A percentile compares a stretch with the other conserved stretches of the same genome.
These are phyloP conservation scores for Sturmia bella DNA, from an alignment of 2,888 invertebrate genomes.

Conservation along the genomic window DNA sequence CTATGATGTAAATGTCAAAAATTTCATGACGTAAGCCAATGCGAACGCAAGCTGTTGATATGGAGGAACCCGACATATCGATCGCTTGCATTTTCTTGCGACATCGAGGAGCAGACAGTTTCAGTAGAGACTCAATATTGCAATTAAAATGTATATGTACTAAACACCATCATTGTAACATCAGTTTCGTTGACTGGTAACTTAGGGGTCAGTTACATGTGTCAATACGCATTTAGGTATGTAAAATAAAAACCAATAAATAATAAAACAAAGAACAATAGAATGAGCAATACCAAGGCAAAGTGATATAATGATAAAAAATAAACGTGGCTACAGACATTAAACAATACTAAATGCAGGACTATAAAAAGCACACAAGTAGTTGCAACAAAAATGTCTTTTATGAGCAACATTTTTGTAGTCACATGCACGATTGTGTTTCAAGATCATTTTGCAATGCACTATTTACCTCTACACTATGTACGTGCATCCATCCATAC, in stretches of 20 bases:
- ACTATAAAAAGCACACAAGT: conserved; percentile 51
- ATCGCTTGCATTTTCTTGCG: too few relatives aligned
- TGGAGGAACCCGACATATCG: too few relatives aligned
- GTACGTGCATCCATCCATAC: conserved; percentile 3
- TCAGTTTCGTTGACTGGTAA: too few relatives aligned
- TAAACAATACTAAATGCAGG: conserved; percentile 27
- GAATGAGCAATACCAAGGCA: conserved; percentile 28
- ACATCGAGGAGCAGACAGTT: too few relatives aligned
- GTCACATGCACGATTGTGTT: not conserved
- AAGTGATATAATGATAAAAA: conserved; percentile 10
- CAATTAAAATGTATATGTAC: too few relatives aligned
- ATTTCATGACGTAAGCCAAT: too few relatives aligned
- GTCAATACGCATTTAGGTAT: conserved; percentile 26
- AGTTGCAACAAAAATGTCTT: conserved; percentile 29
- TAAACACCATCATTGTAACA: too few relatives aligned
- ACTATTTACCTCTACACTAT: too few relatives aligned
- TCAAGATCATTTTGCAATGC: not conserved
- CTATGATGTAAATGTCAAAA: too few relatives aligned
- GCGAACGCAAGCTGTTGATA: too few relatives aligned
- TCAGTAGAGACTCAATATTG: too few relatives aligned
- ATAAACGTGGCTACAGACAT: not conserved
- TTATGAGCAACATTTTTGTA: not conserved
- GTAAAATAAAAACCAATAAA: conserved; percentile 14
- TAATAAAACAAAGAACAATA: not conserved
- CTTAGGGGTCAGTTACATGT: too few relatives aligned